Percentiles rank a stretch among this genome's conserved stretches.
phyloP scores from a whole-genome alignment of 2,113 vertebrate species.

The Trachemys scripta region DNA sequence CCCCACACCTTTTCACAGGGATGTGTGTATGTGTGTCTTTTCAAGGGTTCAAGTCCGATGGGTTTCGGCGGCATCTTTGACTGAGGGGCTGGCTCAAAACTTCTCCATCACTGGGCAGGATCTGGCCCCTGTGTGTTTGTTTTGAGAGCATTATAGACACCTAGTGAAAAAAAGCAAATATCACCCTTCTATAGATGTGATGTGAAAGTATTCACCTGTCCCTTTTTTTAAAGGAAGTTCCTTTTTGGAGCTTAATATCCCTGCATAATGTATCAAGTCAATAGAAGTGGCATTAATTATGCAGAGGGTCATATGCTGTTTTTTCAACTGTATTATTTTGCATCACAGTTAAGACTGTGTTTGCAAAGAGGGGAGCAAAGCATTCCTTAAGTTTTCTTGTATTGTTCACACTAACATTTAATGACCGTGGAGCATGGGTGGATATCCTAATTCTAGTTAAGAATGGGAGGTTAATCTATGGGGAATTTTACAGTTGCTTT shows the following conservation, averaged over 20 bases:
- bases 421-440: background rate
- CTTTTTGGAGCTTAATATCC: background rate
- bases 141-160: background rate
- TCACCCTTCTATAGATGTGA: background rate
- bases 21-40: background rate
- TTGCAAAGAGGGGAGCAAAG: conserved; percentile 28
- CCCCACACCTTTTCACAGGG: background rate
- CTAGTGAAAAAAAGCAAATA: background rate
- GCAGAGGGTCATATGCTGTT: background rate
- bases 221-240: background rate
- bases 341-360: background rate
- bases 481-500: conserved; percentile 57
- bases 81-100: background rate
- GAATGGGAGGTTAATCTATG: background rate
- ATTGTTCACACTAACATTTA: conserved; percentile 8
- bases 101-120: background rate
- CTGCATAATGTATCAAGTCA: background rate
- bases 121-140: background rate
- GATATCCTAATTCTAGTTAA: conserved; percentile 35
- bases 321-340: background rate
- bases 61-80: background rate
- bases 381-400: conserved; percentile 22
- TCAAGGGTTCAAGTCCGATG: background rate
- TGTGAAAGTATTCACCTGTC: background rate
- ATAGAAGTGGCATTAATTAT: background rate